Percentiles rank a stretch among this genome's conserved stretches.
Evolutionary conservation across 1,140 invertebrate genomes (phyloP).

Genomic region (Lepidurus couesii): DNA sequence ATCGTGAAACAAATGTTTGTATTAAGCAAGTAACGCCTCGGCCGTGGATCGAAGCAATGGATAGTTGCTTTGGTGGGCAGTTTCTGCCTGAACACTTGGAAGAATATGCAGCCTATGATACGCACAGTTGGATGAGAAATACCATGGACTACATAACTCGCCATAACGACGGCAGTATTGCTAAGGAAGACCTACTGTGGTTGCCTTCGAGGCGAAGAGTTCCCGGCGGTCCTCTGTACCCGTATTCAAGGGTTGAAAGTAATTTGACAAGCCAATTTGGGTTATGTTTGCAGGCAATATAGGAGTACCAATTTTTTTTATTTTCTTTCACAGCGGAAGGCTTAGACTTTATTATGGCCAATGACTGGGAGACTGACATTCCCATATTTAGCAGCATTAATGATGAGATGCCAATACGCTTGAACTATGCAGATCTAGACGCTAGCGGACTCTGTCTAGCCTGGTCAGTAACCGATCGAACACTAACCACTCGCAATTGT

Average conservation of each 20-base stretch:
- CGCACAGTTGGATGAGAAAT: background rate
- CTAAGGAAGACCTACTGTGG: background rate
- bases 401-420: background rate
- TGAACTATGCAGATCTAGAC: background rate
- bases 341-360: background rate
- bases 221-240: background rate
- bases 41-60: background rate
- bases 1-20: background rate
- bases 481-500: background rate
- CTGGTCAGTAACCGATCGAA: background rate
- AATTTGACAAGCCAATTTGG: background rate
- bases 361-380: background rate
- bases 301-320: background rate
- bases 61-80: background rate
- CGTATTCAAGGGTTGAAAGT: background rate
- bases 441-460: background rate
- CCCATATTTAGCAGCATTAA: background rate
- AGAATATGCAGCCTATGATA: background rate
- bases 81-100: background rate
- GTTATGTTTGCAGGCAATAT: background rate
- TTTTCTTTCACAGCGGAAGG: background rate
- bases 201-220: background rate
- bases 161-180: background rate
- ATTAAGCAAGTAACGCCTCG: background rate
- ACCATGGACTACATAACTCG: background rate